Evolutionary conservation across 2,113 vertebrate genomes (phyloP).

Genomic region (Crotalus viridis): DNA sequence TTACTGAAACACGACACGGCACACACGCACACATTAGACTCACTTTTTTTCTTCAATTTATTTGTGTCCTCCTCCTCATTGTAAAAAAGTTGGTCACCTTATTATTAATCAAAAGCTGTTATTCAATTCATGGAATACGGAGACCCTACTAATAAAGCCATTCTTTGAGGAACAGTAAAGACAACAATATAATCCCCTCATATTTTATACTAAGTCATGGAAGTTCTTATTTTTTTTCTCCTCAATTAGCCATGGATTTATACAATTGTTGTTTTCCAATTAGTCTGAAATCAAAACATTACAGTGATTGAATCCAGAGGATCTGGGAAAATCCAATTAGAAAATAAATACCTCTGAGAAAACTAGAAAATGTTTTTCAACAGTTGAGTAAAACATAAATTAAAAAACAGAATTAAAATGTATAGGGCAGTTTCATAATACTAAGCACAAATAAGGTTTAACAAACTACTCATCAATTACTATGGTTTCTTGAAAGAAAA

Average conservation of each 20-base stretch:
- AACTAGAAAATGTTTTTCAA: not conserved
- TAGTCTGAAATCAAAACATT: not conserved
- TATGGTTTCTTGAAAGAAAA: not conserved
- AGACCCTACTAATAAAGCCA: constrained; percentile 7
- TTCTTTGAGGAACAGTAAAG: constrained; percentile 20
- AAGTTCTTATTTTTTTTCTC: not conserved
- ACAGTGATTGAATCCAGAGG: not conserved
- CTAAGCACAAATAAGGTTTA: not conserved
- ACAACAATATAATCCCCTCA: not conserved
- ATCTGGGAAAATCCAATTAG: not conserved
- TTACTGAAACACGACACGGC: too few species aligned
- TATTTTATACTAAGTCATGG: not conserved
- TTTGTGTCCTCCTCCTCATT: too few species aligned
- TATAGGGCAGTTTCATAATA: not conserved
- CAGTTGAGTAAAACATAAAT: not conserved
- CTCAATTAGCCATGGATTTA: not conserved
- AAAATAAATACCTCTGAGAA: not conserved
- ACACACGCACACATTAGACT: too few species aligned
- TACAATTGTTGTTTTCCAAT: not conserved
- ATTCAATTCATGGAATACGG: not conserved
- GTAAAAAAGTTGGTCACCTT: too few species aligned
- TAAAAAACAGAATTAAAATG: not conserved
- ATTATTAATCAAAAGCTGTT: not conserved
- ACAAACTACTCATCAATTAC: not conserved
- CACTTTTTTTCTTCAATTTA: too few species aligned